Conservation (phyloP, 2,113 vertebrate genomes). For the Calidris pugnax region DNA sequence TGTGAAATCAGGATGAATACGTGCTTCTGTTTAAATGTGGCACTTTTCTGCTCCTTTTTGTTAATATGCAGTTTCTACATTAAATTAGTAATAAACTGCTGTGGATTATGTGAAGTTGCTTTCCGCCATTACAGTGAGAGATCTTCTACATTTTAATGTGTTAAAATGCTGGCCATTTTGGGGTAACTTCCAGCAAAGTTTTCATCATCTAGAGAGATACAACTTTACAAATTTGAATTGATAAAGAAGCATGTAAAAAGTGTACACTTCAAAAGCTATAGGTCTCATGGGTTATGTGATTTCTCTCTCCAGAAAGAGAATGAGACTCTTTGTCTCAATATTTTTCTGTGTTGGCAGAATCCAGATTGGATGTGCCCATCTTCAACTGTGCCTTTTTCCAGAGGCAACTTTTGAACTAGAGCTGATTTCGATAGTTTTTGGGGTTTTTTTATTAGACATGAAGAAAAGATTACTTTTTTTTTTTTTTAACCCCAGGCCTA, state of each 20-base stretch:
- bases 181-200: not conserved
- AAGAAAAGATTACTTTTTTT: not conserved
- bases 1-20: not conserved
- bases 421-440: not conserved
- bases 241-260: not conserved
- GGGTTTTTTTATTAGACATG: not conserved
- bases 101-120: not conserved
- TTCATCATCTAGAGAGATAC: not conserved
- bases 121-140: not conserved
- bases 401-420: not conserved
- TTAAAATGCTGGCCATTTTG: not conserved
- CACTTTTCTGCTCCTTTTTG: not conserved
- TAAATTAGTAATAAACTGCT: not conserved
- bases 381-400: not conserved
- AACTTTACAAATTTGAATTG: not conserved
- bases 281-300: not conserved
- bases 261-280: not conserved
- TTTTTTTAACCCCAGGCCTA: not conserved
- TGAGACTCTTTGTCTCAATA: not conserved
- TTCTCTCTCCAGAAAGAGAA: not conserved
- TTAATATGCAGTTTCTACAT: not conserved
- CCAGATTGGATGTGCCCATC: not conserved
- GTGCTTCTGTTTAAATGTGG: not conserved
- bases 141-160: not conserved
- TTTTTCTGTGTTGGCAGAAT: not conserved